These are phyloP conservation scores for Calameuta idolon DNA, from an alignment of 2,888 invertebrate genomes.

Conservation along the genomic window DNA sequence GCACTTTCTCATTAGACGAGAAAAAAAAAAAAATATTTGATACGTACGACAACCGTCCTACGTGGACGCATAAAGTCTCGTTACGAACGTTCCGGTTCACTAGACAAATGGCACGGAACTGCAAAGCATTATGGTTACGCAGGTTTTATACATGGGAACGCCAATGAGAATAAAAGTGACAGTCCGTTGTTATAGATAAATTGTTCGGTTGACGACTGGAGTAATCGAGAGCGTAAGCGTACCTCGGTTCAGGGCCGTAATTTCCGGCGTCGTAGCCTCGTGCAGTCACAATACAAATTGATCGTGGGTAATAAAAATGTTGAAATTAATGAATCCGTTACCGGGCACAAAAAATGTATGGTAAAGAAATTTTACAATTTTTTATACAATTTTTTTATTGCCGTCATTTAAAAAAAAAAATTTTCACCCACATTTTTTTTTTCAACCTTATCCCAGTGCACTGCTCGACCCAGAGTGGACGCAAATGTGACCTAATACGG, in stretches of 20 bases:
- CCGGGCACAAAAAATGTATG: too few species aligned
- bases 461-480: slow-evolving; percentile 35
- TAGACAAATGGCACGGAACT: neutral
- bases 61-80: neutral
- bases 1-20: neutral
- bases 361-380: too few species aligned
- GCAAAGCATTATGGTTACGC: neutral
- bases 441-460: neutral
- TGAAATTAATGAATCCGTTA: too few species aligned
- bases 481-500: slow-evolving; percentile 65
- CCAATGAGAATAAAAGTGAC: neutral
- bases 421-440: too few species aligned
- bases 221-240: neutral
- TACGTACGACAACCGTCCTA: neutral
- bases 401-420: too few species aligned
- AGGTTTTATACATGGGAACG: neutral
- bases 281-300: too few species aligned
- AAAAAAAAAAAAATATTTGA: neutral
- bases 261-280: neutral
- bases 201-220: neutral
- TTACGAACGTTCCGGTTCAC: neutral
- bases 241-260: neutral
- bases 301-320: too few species aligned
- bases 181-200: neutral
- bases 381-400: neutral